Percentiles rank a stretch among this genome's conserved stretches.
Conservation (phyloP, 1,140 invertebrate genomes). For the Drosophila melanica region DNA sequence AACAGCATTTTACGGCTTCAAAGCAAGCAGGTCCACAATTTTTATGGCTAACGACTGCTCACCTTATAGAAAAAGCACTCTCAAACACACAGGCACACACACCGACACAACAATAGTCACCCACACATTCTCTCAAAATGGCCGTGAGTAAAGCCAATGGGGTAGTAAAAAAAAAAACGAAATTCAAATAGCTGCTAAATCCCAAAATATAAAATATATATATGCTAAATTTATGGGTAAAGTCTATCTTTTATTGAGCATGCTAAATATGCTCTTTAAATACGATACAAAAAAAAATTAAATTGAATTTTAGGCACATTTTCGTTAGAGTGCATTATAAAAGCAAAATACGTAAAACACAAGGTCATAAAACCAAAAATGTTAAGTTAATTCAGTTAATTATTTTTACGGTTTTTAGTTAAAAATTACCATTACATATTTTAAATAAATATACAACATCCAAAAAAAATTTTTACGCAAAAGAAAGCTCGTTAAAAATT, state of each 20-base stretch:
- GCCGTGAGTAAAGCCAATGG: slow-evolving; percentile 24
- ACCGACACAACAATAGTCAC: slow-evolving; percentile 10
- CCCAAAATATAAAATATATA: background rate
- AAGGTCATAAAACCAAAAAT: too few relatives aligned
- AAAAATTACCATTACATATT: too few relatives aligned
- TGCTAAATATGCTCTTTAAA: background rate
- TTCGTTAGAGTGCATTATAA: too few relatives aligned
- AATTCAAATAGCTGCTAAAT: slow-evolving; percentile 14
- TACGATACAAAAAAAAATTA: slow-evolving; percentile 3
- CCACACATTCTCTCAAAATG: slow-evolving; percentile 31
- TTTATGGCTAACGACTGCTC: slow-evolving; percentile 53
- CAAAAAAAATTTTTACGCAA: too few relatives aligned
- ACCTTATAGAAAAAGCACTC: slow-evolving; percentile 41
- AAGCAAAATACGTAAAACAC: too few relatives aligned
- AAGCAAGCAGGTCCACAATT: slow-evolving; percentile 48
- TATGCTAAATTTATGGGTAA: slow-evolving; percentile 5
- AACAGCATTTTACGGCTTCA: slow-evolving; percentile 70
- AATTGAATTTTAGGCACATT: background rate
- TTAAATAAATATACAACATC: too few relatives aligned
- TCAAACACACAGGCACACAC: slow-evolving; percentile 10
- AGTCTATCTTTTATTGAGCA: background rate
- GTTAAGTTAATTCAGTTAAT: too few relatives aligned
- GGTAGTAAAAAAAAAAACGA: slow-evolving; percentile 5
- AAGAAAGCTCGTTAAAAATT: too few relatives aligned
- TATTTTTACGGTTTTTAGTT: too few relatives aligned